Evolutionary conservation across 2,797 vertebrate genomes (phyloP), one percentile per base, ranked within the genome.

Genomic region (Muraenolepis orangiensis): DNA sequence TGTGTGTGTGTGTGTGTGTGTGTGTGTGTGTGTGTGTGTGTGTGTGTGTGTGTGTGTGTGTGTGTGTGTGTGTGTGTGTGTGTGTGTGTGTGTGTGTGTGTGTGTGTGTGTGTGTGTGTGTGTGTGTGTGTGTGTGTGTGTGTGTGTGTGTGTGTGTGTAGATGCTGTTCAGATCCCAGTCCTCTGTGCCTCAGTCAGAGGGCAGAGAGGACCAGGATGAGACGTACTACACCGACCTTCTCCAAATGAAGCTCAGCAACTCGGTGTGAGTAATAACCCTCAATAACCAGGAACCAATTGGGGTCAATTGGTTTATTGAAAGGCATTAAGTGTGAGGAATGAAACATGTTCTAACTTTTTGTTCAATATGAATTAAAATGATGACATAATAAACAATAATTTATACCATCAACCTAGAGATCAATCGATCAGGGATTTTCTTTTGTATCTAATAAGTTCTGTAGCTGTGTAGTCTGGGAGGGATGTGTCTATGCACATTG

Each of bases 181-280:
- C 81, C 26, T 77, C 81, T 31, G 71, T 78, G 72, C 36, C 75
- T 64, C 78, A 77, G 74, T 84, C 67, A 3, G 89, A 81, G 1
- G 66, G 78, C 10, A 38, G 32, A 2, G 92, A 94, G 73, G 87
- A 85, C 61, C 85, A 82, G 8, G 91, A 92, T 81, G 82, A 86
- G n/a, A 95, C 93, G 0, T 98, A 96, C 81, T 98, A 97, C 74
- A 95, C 93, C 0, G 95, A 98, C 84, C 91, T 99, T 80, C 94
- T 99, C 70, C 93, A 96, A 81, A 94, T 98, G 90, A 95, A 98
- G 84, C 95, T 98, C 66, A 90, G 90, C 66, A 96, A 95, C 81
- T 91, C 93, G 0, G 94, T 93, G 98, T 98, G 88, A 92, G 96
- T 94, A 29, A 18, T 31, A 31, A 3, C 4, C 8, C 57, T 64